Percentiles rank a stretch among this genome's conserved stretches.
Evolutionary conservation across 2,888 invertebrate genomes (phyloP).

Genomic region (Cabera pusaria): DNA sequence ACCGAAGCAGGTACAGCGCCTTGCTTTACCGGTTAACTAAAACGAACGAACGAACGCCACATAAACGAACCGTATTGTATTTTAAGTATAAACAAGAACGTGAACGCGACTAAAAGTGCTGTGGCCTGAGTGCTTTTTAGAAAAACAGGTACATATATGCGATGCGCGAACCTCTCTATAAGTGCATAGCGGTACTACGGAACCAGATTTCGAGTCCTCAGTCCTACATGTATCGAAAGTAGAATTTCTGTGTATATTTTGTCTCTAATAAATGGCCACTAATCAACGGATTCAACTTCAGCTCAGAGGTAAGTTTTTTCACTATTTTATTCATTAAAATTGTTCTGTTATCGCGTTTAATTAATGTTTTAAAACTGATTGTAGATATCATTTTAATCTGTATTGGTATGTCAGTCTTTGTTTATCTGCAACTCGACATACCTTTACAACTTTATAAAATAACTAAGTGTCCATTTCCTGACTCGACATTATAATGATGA

Average conservation of each 20-base stretch:
- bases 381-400: conserved; percentile 9
- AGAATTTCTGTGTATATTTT: conserved; percentile 46
- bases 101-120: conserved; percentile 30
- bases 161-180: conserved; percentile 38
- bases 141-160: conserved; percentile 40
- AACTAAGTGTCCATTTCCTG: too few species aligned
- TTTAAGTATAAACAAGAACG: conserved; percentile 29
- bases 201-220: conserved; percentile 61
- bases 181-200: conserved; percentile 66
- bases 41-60: conserved; percentile 69
- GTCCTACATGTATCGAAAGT: conserved; percentile 50
- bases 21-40: conserved; percentile 67
- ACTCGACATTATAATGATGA: too few species aligned
- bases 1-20: conserved; percentile 55
- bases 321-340: conserved; percentile 12
- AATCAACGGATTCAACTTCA: conserved; percentile 35
- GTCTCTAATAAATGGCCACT: conserved; percentile 31
- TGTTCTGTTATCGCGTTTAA: conserved; percentile 11
- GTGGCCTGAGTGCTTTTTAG: conserved; percentile 38
- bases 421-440: neutral
- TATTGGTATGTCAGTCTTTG: conserved; percentile 13
- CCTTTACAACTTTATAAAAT: too few species aligned
- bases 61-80: conserved; percentile 55
- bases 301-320: conserved; percentile 40
- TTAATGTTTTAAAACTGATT: conserved; percentile 4